Conservation (phyloP, 2,888 invertebrate species). For the Allygus modestus region DNA sequence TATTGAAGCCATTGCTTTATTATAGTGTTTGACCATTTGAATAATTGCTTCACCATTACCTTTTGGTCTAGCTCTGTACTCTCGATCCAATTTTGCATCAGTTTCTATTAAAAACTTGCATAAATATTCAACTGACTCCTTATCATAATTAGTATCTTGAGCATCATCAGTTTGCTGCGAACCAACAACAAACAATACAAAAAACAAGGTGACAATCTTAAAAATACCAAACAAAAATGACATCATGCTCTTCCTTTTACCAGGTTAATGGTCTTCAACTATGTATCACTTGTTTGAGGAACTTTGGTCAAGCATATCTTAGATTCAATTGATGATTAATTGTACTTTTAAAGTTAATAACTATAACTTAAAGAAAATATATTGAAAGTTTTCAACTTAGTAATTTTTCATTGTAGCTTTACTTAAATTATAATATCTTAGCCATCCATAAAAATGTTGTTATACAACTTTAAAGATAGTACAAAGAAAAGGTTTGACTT, state of each 20-base stretch:
- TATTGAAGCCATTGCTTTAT: slow-evolving; percentile 12
- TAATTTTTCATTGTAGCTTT: too few species aligned
- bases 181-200: neutral
- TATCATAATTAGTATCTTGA: neutral
- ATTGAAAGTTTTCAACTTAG: too few species aligned
- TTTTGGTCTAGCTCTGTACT: slow-evolving; percentile 28
- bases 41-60: slow-evolving; percentile 13
- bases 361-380: too few species aligned
- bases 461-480: too few species aligned
- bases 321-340: neutral
- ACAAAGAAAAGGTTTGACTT: too few species aligned
- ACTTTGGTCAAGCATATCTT: neutral
- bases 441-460: too few species aligned
- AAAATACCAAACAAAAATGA: neutral
- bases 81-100: neutral
- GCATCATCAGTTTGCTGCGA: neutral
- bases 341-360: neutral
- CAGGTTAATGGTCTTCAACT: neutral
- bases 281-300: neutral
- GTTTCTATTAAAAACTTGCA: slow-evolving; percentile 36
- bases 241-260: neutral
- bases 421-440: too few species aligned
- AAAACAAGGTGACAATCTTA: neutral
- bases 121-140: neutral
- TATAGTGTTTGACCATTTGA: neutral